Evolutionary conservation across 2,888 invertebrate genomes (phyloP), one percentile per base, ranked within the genome.

Genomic region (Cynaeus angustus): DNA sequence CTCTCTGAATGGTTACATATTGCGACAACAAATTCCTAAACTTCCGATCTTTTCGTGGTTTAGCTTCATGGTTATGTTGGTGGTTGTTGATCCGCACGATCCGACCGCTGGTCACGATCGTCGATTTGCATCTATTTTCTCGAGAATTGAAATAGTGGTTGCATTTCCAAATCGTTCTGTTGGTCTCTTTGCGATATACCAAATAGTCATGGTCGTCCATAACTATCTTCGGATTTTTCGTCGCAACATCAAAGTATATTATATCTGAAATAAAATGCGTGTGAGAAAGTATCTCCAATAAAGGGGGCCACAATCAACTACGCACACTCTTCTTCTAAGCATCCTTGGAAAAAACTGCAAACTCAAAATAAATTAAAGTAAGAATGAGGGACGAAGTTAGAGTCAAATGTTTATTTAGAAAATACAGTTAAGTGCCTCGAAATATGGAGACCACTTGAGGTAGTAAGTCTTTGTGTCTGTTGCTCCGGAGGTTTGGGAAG

Each of bases 161-260:
- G 64, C 80, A 80, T 62, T 76, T 79, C 80, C 80, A 80, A 6
- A 79, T 71, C 0, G 80, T 80, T 67, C 77, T 78, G 26, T 78
- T 76, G 1, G 56, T 12, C 30, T 79, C 78, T 53, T 79, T 80
- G 41, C 76, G 64, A 62, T 78, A 77, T 26, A 80, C 77, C 21
- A 79, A 66, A 48, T 79, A 80, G 43, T 76, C 74, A 68, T 79
- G 72, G 52, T 77, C 75, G 66, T 80, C 79, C 5, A 80, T 72
- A 5, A 80, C 77, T 9, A 80, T 79, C 70, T 80, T 80, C 30
- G 80, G 80, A 66, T 80, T 79, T 66, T 80, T 80, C 26, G 79
- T 80, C 2, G 77, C 80, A 52, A 78, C 74, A 45, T 79, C 79
- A 66, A 80, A 80, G 68, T 79, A 79, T 50, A 80, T 77, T 12